Base-by-base conservation (phyloP, 2,888 invertebrate genomes). In the Limnephilus lunatus region DNA sequence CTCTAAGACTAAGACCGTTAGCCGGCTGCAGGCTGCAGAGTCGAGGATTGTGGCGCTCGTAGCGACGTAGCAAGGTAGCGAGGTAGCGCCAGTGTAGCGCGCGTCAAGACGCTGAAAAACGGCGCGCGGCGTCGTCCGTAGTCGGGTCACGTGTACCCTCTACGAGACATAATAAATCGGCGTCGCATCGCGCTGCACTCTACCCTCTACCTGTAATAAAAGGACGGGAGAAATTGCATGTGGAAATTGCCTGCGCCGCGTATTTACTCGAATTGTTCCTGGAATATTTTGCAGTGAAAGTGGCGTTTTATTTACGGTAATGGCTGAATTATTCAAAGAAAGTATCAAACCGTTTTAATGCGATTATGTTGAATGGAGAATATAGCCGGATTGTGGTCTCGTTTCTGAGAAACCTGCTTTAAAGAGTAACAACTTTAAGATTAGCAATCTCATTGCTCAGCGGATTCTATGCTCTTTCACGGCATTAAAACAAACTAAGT, bases 211-310 rank as follows among this genome's bases (percentile, higher is more conserved):
- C 88, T 88, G 88, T 88, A 88, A 88, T 88, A 88, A 88, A 91
- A 91, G 85, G 89, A 89, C 82, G 82, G 53, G 87, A 90, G 92
- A 92, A 92, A 92, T 92, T 92, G 92, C 92, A 87, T 82, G 92
- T 86, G 92, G 92, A 92, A 90, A 92, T 92, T 92, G 90, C 90
- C 90, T 89, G 90, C 92, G 92, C 90, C 92, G 90, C 88, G 87
- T 90, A 92, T 92, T 90, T 92, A 88, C 88, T 68, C 30, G 68
- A 30, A 68, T 53, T 68, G 32, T 68, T 68, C 68, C 4, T 9
- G 88, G 68, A 88, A 88, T 44, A 86, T 86, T 86, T 44, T 30
- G 83, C 39, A 83, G 83, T 68, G 68, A 68, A 68, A 68, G 68
- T 68, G 25, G 68, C 9, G 68, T 68, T 68, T 68, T 68, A 68